These are phyloP conservation scores for Astreopora myriophthalma DNA, from an alignment of 64 coral and sea anemone species.

Conservation along the genomic window DNA sequence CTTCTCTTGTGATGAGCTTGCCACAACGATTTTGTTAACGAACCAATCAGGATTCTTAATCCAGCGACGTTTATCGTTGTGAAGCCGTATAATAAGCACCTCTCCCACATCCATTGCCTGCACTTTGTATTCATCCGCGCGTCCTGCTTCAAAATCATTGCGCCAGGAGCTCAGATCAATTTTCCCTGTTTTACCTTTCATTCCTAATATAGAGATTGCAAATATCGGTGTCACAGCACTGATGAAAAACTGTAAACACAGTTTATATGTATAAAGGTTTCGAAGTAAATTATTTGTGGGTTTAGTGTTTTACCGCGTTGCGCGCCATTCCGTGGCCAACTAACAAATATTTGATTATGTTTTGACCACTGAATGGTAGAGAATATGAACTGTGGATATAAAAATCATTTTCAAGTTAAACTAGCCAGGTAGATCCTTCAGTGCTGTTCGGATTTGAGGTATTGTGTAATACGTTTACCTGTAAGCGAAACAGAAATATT, in stretches of 20 bases:
- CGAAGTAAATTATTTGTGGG: too few relatives aligned
- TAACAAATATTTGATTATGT: too few relatives aligned
- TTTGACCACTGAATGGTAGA: too few relatives aligned
- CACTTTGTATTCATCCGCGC: slow-evolving; percentile 24
- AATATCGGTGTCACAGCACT: too few relatives aligned
- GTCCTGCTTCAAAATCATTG: slow-evolving; percentile 57
- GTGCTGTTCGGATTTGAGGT: background rate
- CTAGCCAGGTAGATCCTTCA: too few relatives aligned
- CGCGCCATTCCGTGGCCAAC: too few relatives aligned
- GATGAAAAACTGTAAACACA: too few relatives aligned
- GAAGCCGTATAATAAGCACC: slow-evolving; percentile 35
- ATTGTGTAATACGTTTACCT: slow-evolving; percentile 12
- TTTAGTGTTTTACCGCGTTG: too few relatives aligned
- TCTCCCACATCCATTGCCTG: slow-evolving; percentile 53
- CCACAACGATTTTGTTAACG: slow-evolving; percentile 51
- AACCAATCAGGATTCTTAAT: slow-evolving; percentile 71
- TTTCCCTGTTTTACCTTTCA: slow-evolving; percentile 27
- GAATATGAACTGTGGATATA: too few relatives aligned
- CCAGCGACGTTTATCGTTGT: slow-evolving; percentile 34
- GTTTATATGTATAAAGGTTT: too few relatives aligned
- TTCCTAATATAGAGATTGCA: slow-evolving; percentile 20
- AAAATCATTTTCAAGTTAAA: too few relatives aligned
- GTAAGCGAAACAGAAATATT: slow-evolving; percentile 61
- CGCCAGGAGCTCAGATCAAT: background rate
- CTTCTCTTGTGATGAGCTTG: background rate